Evolutionary conservation across 1,140 invertebrate genomes (phyloP).

Genomic region (Apis laboriosa): DNA sequence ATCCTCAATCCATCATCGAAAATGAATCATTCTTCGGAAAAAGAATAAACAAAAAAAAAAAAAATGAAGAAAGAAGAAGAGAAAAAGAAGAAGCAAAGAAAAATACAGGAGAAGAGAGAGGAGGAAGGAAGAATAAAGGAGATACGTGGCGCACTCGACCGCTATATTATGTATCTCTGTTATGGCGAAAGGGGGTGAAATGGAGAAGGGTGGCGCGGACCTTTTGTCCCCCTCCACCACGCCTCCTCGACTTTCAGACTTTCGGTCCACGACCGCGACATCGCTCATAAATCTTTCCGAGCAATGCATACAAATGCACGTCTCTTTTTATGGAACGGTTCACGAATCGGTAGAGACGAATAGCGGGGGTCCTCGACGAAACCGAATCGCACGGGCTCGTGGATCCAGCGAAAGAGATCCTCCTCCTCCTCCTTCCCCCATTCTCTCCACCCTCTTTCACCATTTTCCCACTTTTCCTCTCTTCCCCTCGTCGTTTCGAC

Average conservation of each 20-base stretch:
- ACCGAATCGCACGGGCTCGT: slow-evolving; percentile 6
- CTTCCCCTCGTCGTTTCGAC: too few species aligned
- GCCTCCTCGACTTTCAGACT: neutral
- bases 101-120: neutral
- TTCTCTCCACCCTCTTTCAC: neutral
- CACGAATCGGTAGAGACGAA: slow-evolving; percentile 39
- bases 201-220: neutral
- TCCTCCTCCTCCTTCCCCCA: too few species aligned
- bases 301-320: slow-evolving; percentile 26
- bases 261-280: slow-evolving; percentile 1
- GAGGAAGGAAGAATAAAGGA: neutral
- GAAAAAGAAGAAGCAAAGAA: too few species aligned
- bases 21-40: too few species aligned
- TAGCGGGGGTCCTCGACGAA: neutral
- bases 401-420: neutral
- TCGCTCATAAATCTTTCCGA: slow-evolving; percentile 21
- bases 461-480: neutral
- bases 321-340: neutral
- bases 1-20: too few species aligned
- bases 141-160: neutral
- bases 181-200: neutral
- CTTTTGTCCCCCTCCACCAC: neutral
- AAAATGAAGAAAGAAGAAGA: neutral
- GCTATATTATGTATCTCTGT: neutral
- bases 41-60: too few species aligned